A percentile compares a stretch with the other conserved stretches of the same genome.
phyloP scores from a whole-genome alignment of 2,797 vertebrate genomes.

The Pseudochirops cupreus region DNA sequence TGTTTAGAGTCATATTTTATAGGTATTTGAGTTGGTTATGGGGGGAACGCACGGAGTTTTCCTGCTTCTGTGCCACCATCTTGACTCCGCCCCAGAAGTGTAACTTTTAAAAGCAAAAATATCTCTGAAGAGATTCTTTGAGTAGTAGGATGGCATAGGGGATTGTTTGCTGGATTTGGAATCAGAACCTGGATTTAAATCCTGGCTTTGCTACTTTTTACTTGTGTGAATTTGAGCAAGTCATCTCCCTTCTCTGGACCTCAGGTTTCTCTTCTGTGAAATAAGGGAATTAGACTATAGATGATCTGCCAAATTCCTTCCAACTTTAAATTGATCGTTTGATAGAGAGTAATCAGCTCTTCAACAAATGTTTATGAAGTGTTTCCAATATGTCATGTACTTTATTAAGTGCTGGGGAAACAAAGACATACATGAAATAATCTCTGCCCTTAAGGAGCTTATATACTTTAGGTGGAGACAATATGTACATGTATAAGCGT shows the following conservation, averaged over 20 bases:
- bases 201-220: background rate
- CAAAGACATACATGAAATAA: background rate
- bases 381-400: background rate
- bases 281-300: too few species aligned
- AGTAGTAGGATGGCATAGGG: background rate
- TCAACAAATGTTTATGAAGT: background rate
- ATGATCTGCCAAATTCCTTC: background rate
- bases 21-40: too few species aligned
- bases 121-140: background rate
- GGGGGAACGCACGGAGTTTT: too few species aligned
- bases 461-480: background rate
- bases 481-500: background rate
- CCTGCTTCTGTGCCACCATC: too few species aligned
- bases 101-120: background rate
- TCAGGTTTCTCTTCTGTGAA: background rate
- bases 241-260: background rate
- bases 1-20: too few species aligned
- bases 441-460: background rate
- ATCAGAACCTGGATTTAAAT: background rate
- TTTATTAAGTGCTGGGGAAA: background rate
- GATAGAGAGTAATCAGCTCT: background rate
- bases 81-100: too few species aligned
- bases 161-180: background rate
- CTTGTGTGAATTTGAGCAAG: background rate
- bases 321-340: background rate